Evolutionary conservation across 2,113 vertebrate genomes (phyloP).

Genomic region (Pica pica): DNA sequence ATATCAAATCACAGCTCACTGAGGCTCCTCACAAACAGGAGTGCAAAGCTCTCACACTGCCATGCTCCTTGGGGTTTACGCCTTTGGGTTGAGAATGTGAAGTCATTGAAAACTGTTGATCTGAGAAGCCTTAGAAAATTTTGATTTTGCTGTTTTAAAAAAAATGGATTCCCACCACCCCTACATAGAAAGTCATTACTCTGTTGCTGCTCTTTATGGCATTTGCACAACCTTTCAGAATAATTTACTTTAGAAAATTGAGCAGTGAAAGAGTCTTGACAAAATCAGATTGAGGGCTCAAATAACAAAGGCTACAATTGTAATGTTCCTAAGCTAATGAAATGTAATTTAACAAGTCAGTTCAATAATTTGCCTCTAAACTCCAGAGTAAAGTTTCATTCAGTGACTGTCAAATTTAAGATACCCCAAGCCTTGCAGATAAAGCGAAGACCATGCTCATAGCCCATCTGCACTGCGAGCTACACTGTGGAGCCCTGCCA

Average conservation of each 20-base stretch:
- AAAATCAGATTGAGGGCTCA: slow-evolving; percentile 25
- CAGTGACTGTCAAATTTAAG: slow-evolving; percentile 10
- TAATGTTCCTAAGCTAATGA: slow-evolving; percentile 24
- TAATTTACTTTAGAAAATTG: not conserved
- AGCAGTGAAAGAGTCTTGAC: not conserved
- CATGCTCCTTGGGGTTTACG: not conserved
- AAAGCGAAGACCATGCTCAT: not conserved
- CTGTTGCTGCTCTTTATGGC: not conserved
- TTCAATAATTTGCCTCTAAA: slow-evolving; percentile 21
- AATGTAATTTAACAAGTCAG: slow-evolving; percentile 19
- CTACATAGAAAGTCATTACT: not conserved
- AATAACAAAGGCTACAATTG: not conserved
- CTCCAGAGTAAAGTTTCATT: not conserved
- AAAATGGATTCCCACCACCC: not conserved
- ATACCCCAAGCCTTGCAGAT: not conserved
- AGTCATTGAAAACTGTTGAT: not conserved
- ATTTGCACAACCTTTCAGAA: slow-evolving; percentile 8
- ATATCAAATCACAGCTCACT: not conserved
- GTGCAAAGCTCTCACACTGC: accelerated
- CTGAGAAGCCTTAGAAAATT: not conserved
- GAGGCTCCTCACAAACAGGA: not conserved
- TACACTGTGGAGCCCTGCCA: not conserved
- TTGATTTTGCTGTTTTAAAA: not conserved
- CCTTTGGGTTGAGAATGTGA: not conserved
- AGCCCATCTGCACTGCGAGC: not conserved